Conservation (phyloP, 2,797 vertebrate species). For the Numenius phaeopus region DNA sequence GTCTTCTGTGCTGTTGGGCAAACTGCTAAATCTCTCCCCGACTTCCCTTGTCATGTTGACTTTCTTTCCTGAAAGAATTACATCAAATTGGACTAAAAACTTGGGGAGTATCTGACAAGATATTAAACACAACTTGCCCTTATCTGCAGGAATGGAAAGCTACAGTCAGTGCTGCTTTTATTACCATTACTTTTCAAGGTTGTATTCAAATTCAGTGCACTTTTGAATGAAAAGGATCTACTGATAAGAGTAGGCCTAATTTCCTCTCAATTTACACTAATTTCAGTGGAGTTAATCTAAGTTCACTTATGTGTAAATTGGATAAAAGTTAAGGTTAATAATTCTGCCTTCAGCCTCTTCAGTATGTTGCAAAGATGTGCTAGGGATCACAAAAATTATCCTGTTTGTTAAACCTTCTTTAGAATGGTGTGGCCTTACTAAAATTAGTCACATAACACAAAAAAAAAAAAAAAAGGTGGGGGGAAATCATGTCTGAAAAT, state of each 20-base stretch:
- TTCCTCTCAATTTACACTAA: slow-evolving; percentile 48
- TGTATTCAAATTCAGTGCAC: neutral
- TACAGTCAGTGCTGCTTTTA: neutral
- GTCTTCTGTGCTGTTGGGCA: neutral
- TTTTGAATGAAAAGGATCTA: neutral
- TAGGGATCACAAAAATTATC: neutral
- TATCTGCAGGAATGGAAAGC: neutral
- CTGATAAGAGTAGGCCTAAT: neutral
- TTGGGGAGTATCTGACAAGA: neutral
- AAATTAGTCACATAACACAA: neutral
- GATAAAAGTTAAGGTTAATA: slow-evolving; percentile 29
- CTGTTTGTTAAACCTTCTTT: neutral
- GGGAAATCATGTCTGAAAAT: neutral
- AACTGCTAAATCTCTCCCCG: neutral
- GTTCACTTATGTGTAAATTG: neutral
- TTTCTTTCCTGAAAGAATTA: neutral
- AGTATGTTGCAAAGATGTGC: neutral
- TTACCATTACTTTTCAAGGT: neutral
- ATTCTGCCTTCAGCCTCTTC: neutral
- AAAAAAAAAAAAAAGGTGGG: neutral
- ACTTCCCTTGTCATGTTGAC: neutral
- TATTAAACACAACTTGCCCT: neutral
- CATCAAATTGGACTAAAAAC: neutral
- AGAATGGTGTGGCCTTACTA: neutral
- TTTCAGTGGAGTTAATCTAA: slow-evolving; percentile 4